phyloP scores from a whole-genome alignment of 2,797 vertebrate species.

The Pteropus rufus region DNA sequence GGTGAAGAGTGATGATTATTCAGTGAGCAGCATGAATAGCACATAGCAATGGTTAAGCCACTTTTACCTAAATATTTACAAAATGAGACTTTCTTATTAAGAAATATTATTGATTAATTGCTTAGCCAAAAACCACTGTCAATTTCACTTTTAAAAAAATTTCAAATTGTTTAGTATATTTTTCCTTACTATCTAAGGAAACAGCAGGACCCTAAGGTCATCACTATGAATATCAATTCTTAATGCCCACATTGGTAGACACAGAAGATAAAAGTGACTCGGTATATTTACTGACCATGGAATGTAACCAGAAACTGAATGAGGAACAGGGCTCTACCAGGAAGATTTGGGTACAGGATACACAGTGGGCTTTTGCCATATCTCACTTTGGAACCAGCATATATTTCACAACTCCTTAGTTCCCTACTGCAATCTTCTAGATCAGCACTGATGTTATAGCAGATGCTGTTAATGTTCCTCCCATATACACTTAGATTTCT shows the following conservation, averaged over 20 bases:
- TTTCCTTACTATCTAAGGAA: neutral
- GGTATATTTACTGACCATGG: neutral
- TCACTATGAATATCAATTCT: neutral
- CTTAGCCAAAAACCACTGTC: neutral
- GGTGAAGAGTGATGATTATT: neutral
- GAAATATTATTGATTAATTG: neutral
- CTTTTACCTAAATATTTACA: neutral
- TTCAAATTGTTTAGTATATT: neutral
- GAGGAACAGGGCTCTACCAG: neutral
- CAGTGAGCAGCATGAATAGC: neutral
- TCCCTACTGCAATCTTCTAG: neutral
- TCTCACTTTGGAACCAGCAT: neutral
- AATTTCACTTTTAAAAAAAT: neutral
- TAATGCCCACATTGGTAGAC: neutral
- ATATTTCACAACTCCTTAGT: neutral
- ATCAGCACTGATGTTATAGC: neutral
- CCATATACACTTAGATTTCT: neutral
- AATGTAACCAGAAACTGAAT: neutral
- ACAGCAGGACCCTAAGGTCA: neutral
- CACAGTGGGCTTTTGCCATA: neutral
- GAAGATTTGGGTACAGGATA: neutral
- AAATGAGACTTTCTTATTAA: neutral
- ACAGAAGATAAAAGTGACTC: neutral
- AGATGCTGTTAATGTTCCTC: neutral
- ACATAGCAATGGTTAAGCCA: neutral